Evolutionary conservation across 2,797 vertebrate species (phyloP).

Genomic region (Monodelphis domestica): DNA sequence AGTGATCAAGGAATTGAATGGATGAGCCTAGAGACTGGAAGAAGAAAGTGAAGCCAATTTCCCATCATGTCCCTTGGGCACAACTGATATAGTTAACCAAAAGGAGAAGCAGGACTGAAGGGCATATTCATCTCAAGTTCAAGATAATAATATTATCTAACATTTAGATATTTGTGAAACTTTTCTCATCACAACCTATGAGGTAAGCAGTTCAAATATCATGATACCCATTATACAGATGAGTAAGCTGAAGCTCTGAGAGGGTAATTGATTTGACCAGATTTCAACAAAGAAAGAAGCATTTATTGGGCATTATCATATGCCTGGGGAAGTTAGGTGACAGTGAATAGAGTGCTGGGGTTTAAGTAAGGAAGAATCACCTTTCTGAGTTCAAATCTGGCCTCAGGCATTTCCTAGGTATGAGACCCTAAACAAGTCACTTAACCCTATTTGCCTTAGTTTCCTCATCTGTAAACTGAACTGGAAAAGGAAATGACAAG

Average conservation of each 20-base stretch:
- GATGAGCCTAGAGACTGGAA: neutral
- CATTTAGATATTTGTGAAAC: neutral
- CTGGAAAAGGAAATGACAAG: too few species aligned
- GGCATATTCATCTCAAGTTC: neutral
- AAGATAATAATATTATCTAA: neutral
- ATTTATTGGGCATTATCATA: neutral
- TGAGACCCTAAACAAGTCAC: too few species aligned
- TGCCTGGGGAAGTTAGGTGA: too few species aligned
- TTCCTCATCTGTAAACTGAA: too few species aligned
- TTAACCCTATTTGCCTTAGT: too few species aligned
- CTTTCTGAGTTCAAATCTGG: too few species aligned
- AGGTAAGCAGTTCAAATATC: neutral
- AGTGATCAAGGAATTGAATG: neutral
- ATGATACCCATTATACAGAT: neutral
- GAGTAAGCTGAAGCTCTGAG: neutral
- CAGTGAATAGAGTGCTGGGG: too few species aligned
- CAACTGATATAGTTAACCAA: neutral
- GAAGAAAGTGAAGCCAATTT: neutral
- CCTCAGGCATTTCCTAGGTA: too few species aligned
- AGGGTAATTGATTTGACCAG: neutral
- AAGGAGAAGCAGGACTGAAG: neutral
- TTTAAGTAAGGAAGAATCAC: too few species aligned
- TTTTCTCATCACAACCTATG: neutral
- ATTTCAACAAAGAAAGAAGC: neutral
- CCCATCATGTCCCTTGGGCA: neutral